phyloP scores from a whole-genome alignment of 1,140 invertebrate species.

The Zaprionus ornatus region DNA sequence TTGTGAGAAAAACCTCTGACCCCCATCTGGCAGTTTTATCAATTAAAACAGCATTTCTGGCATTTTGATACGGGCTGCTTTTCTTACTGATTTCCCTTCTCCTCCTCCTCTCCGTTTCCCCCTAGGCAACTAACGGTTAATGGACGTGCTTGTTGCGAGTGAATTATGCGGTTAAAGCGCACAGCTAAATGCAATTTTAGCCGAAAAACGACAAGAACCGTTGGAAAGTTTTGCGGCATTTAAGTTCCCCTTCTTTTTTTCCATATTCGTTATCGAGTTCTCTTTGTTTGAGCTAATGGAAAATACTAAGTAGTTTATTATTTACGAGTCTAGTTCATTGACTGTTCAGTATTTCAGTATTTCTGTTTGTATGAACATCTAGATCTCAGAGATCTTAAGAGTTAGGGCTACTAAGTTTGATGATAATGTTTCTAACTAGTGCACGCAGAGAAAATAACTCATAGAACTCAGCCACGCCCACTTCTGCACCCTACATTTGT shows the following conservation, averaged over 20 bases:
- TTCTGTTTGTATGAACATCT: too few species aligned
- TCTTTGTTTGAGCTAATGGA: conserved; percentile 2
- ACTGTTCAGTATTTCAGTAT: background rate
- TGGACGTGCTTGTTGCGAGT: conserved; percentile 26
- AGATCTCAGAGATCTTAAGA: too few species aligned
- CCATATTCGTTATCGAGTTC: background rate
- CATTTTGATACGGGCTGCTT: conserved; percentile 50
- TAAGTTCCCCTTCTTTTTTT: background rate
- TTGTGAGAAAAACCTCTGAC: conserved; percentile 72
- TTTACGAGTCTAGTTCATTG: background rate
- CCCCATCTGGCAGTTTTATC: conserved; percentile 57
- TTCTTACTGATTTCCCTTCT: conserved; percentile 7
- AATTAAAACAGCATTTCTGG: conserved; percentile 64
- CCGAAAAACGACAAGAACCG: conserved; percentile 17
- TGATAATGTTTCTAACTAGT: too few species aligned
- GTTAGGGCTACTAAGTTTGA: too few species aligned
- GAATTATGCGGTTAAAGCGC: conserved; percentile 41
- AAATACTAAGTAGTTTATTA: background rate
- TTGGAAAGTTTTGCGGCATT: conserved; percentile 35
- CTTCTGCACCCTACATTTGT: too few species aligned
- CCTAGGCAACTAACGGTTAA: conserved; percentile 60
- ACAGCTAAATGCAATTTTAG: conserved; percentile 53
- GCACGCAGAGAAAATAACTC: too few species aligned
- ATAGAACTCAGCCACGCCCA: too few species aligned
- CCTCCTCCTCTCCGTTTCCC: background rate